Evolutionary conservation across 2,888 invertebrate genomes (phyloP), one percentile per base, ranked within the genome.

Genomic region (Acrobasis repandana): DNA sequence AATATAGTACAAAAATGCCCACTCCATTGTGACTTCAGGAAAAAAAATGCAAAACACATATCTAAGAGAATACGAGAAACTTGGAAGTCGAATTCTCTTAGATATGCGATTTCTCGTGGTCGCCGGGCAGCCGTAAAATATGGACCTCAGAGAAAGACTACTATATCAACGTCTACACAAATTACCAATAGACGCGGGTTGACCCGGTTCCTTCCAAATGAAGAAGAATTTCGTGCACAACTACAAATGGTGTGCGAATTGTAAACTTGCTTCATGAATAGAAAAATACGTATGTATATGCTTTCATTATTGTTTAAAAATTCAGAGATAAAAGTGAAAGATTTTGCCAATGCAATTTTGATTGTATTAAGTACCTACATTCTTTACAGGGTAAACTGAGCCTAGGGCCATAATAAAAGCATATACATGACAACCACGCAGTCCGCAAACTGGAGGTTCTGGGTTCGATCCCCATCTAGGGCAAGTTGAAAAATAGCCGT

Each of bases 131-230:
- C 34, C 34, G 16, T 57, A 48, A 57, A 57, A 57, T 57, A 57
- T 57, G 34, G 48, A 48, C 15, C 33, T 48, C 47, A 5, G 47
- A 48, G 48, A 48, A 48, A 16, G 48, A 33, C 48, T 48, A 48
- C 48, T 57, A 57, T 57, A 57, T 57, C 57, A 57, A 57, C 47
- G 57, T 57, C 57, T 33, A 47, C 57, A 57, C 57, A 57, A 57
- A 57, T 57, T 57, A 57, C 57, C 16, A 34, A 57, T 48, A 48
- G 47, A 48, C 33, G 48, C 15, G 34, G 47, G 57, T 57, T 34
- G 48, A 57, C 48, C 57, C 57, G 15, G 11, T 48, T 57, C 34
- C 57, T 48, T 11, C 16, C 48, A 57, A 46, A 57, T 57, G 57
- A 48, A 48, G 48, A 57, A 57, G 57, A 48, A 57, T 57, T 48